phyloP scores from a whole-genome alignment of 2,888 invertebrate genomes.

The Arctia plantaginis region DNA sequence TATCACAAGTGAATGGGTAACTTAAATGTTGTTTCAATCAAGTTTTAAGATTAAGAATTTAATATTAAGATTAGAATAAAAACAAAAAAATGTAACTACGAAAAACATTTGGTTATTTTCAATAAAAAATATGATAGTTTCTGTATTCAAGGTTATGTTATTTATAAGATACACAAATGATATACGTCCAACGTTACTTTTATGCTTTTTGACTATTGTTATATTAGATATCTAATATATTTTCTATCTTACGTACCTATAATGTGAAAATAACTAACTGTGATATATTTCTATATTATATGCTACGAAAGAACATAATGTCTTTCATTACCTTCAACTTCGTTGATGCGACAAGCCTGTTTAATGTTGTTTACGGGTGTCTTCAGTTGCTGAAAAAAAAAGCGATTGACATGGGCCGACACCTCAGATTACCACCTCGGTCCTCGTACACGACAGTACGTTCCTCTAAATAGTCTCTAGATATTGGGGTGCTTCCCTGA shows the following conservation, averaged over 20 bases:
- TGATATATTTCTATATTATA: slow-evolving; percentile 78
- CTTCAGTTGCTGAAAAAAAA: too few relatives aligned
- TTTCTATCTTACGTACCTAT: slow-evolving; percentile 49
- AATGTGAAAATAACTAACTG: slow-evolving; percentile 68
- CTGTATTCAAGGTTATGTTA: background rate
- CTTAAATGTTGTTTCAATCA: background rate
- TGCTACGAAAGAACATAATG: slow-evolving; percentile 47
- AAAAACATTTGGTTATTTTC: background rate
- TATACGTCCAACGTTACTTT: slow-evolving; percentile 27
- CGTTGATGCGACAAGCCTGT: too few relatives aligned
- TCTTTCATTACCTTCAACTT: slow-evolving; percentile 16
- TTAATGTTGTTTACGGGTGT: too few relatives aligned
- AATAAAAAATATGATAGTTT: background rate
- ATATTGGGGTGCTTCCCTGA: too few relatives aligned
- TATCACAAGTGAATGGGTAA: background rate
- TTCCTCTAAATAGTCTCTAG: too few relatives aligned
- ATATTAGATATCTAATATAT: slow-evolving; percentile 16
- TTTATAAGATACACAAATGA: slow-evolving; percentile 4
- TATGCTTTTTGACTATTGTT: slow-evolving; percentile 9
- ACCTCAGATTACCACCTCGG: too few relatives aligned
- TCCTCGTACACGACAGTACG: too few relatives aligned
- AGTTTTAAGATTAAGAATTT: background rate
- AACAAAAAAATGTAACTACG: background rate
- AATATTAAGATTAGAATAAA: background rate
- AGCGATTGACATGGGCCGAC: too few relatives aligned